Percentiles rank a stretch among this genome's conserved stretches.
Conservation (phyloP, 2,888 invertebrate species). For the Polydrusus cervinus region DNA sequence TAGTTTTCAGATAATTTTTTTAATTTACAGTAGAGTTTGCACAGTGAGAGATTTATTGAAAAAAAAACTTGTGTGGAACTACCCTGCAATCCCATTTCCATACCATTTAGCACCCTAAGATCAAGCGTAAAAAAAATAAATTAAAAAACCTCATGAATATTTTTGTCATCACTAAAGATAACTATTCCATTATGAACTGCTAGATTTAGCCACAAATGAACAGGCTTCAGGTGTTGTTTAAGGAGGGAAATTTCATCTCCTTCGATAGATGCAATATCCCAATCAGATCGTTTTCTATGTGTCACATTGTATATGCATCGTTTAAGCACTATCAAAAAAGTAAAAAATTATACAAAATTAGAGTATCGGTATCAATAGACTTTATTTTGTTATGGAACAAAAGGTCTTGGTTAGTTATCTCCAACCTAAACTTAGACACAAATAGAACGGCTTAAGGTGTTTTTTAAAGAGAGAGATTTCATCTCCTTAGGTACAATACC, state of each 20-base stretch:
- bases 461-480: too few relatives aligned
- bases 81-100: neutral
- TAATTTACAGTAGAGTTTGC: too few relatives aligned
- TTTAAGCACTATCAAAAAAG: slow-evolving; percentile 68
- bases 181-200: slow-evolving; percentile 71
- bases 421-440: too few relatives aligned
- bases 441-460: too few relatives aligned
- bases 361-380: slow-evolving; percentile 20
- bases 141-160: slow-evolving; percentile 70
- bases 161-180: slow-evolving; percentile 70
- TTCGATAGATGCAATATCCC: slow-evolving; percentile 55
- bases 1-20: too few relatives aligned
- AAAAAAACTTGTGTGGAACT: neutral
- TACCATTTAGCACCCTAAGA: neutral
- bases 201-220: slow-evolving; percentile 69
- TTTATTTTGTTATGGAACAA: too few relatives aligned
- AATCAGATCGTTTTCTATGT: slow-evolving; percentile 60
- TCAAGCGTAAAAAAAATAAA: neutral
- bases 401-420: too few relatives aligned
- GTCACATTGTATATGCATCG: slow-evolving; percentile 71
- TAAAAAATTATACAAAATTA: neutral
- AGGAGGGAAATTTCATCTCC: slow-evolving; percentile 60
- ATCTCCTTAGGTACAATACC: too few relatives aligned
- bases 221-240: slow-evolving; percentile 69
- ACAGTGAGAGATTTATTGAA: too few relatives aligned